A percentile compares a stretch with the other conserved stretches of the same genome.
Evolutionary conservation across 2,113 vertebrate genomes (phyloP).

Genomic region (Paraplagusia blochii): DNA sequence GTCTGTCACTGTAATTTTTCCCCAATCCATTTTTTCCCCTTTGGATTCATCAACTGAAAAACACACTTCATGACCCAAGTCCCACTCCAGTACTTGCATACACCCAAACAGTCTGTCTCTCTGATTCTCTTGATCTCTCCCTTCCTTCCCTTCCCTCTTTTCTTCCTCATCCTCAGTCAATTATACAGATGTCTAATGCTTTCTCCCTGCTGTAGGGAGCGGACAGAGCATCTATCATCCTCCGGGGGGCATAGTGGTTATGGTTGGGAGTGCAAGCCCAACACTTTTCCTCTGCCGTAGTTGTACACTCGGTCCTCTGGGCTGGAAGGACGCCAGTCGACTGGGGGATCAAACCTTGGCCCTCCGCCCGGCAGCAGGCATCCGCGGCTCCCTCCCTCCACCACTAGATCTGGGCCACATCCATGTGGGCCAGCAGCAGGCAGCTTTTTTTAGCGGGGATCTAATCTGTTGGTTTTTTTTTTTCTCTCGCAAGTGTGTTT

Average conservation of each 20-base stretch:
- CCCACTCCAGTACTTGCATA: constrained; percentile 54
- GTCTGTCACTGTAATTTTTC: constrained; percentile 27
- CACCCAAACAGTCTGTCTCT: constrained; percentile 52
- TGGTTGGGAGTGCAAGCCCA: constrained; percentile 34
- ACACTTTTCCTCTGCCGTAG: constrained; percentile 51
- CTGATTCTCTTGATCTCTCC: constrained; percentile 4
- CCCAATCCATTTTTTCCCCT: constrained; percentile 22
- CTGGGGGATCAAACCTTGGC: constrained; percentile 68
- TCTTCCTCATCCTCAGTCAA: constrained; percentile 72
- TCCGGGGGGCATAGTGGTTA: constrained; percentile 32
- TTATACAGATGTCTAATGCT: constrained; percentile 75
- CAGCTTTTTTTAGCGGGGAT: constrained; percentile 52
- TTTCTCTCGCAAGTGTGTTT: constrained; percentile 62
- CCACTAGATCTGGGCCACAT: constrained; percentile 68
- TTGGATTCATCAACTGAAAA: constrained; percentile 32
- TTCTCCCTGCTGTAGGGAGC: constrained; percentile 62
- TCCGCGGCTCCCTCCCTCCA: constrained; percentile 58
- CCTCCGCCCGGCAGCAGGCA: constrained; percentile 58
- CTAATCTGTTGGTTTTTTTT: constrained; percentile 72
- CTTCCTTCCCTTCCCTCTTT: constrained; percentile 26
- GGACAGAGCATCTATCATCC: constrained; percentile 73
- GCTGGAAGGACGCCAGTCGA: constrained; percentile 69
- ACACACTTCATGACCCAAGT: constrained; percentile 34
- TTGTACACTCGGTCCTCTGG: constrained; percentile 62
- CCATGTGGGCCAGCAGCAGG: constrained; percentile 71